These are phyloP conservation scores for Sinodicranocentrus sp. DNA, from an alignment of 2,888 invertebrate genomes.

Conservation along the genomic window DNA sequence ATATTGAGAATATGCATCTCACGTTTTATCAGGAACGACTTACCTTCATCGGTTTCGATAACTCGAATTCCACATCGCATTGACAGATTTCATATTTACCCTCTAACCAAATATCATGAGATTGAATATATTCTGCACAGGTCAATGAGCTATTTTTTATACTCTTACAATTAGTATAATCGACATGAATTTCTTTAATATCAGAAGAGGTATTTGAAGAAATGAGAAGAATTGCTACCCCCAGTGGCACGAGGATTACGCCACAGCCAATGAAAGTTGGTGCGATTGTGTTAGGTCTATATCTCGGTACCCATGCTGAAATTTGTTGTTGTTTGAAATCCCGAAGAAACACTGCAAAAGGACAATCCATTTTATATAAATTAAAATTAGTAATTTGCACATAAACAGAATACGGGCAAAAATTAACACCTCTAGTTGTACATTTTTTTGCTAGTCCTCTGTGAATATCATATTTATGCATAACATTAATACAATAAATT, in stretches of 20 bases:
- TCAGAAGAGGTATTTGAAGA: constrained; percentile 24
- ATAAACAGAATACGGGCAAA: too few species aligned
- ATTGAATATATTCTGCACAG: constrained; percentile 82
- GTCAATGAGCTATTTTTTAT: constrained; percentile 77
- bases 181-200: constrained; percentile 50
- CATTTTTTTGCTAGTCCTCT: too few species aligned
- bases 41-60: constrained; percentile 85
- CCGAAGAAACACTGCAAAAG: constrained; percentile 19
- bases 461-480: too few species aligned
- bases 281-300: constrained; percentile 82
- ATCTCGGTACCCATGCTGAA: constrained; percentile 98
- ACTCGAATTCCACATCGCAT: constrained; percentile 84
- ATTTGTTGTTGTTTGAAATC: constrained; percentile 92
- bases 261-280: constrained; percentile 55
- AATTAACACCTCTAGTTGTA: too few species aligned
- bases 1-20: too few species aligned
- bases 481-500: too few species aligned
- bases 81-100: constrained; percentile 80
- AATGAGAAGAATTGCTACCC: constrained; percentile 46
- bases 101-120: constrained; percentile 81
- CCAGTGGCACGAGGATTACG: constrained; percentile 58
- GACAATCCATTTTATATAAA: too few species aligned
- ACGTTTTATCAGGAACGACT: constrained; percentile 49
- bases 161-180: constrained; percentile 66
- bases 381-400: too few species aligned